Conservation (phyloP, 2,113 vertebrate species). For the Prietella phreatophila region DNA sequence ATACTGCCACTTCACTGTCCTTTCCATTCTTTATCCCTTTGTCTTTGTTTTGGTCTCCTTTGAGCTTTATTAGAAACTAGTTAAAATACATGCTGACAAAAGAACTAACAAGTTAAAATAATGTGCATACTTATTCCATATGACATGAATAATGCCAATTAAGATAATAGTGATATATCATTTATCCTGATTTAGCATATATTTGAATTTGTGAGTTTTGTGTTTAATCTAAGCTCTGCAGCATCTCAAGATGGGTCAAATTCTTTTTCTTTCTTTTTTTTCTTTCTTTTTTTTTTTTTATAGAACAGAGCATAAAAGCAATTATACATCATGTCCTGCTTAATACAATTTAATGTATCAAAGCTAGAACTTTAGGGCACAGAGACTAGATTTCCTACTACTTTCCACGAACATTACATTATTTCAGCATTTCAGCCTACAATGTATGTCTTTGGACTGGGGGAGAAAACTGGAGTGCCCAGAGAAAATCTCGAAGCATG, state of each 20-base stretch:
- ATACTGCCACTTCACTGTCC: too few relatives aligned
- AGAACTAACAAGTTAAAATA: not conserved
- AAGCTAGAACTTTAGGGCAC: not conserved
- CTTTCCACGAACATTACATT: not conserved
- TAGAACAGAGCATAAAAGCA: not conserved
- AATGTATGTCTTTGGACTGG: too few relatives aligned
- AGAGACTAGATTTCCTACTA: not conserved
- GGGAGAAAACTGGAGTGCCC: too few relatives aligned
- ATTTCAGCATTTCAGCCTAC: not conserved
- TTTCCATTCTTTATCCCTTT: too few relatives aligned
- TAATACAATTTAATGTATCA: not conserved
- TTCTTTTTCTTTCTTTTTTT: not conserved
- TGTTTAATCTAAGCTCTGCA: not conserved
- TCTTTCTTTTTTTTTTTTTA: not conserved
- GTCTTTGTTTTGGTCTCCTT: not conserved
- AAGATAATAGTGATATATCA: not conserved
- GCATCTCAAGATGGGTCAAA: not conserved
- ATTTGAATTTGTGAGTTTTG: not conserved
- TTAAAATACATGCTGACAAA: not conserved
- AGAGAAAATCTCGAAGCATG: too few relatives aligned
- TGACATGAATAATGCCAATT: not conserved
- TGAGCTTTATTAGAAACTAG: not conserved
- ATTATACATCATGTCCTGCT: not conserved
- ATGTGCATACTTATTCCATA: not conserved
- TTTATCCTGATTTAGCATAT: not conserved